phyloP scores from a whole-genome alignment of 2,797 vertebrate genomes.

The Melanotaenia maccullochi region DNA sequence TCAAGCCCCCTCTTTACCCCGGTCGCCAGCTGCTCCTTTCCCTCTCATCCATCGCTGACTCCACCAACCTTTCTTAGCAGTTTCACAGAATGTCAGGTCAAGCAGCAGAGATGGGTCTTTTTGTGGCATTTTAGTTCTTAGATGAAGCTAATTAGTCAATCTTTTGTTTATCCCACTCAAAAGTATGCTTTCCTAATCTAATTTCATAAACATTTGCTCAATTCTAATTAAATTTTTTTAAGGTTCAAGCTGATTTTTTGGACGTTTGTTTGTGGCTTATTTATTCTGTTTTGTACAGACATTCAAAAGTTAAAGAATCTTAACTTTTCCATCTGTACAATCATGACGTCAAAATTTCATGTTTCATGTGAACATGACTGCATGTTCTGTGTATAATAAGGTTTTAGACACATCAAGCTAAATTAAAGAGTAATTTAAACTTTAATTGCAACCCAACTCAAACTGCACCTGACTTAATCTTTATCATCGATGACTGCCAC shows the following conservation, averaged over 20 bases:
- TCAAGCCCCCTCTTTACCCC: constrained; percentile 40
- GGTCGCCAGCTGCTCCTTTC: constrained; percentile 71
- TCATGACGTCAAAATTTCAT: not conserved
- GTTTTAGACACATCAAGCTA: not conserved
- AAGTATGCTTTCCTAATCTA: not conserved
- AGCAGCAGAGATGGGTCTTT: not conserved
- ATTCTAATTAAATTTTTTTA: not conserved
- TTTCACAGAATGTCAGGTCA: constrained; percentile 6
- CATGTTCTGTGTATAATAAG: not conserved
- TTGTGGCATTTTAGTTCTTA: not conserved
- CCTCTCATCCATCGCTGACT: constrained; percentile 34
- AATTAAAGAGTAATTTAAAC: not conserved
- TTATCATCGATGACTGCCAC: not conserved
- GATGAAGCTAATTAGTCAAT: not conserved
- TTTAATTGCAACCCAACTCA: not conserved
- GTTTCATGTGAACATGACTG: not conserved
- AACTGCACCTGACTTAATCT: not conserved
- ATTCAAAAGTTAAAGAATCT: not conserved
- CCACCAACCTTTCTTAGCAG: constrained; percentile 28
- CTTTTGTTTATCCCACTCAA: constrained; percentile 6
- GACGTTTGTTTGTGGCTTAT: not conserved
- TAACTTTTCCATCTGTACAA: not conserved
- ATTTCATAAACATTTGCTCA: not conserved
- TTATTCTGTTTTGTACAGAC: not conserved
- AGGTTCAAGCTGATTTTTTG: not conserved